Base-by-base conservation (phyloP, 2,888 invertebrate species). In the Melitaea athalia region DNA sequence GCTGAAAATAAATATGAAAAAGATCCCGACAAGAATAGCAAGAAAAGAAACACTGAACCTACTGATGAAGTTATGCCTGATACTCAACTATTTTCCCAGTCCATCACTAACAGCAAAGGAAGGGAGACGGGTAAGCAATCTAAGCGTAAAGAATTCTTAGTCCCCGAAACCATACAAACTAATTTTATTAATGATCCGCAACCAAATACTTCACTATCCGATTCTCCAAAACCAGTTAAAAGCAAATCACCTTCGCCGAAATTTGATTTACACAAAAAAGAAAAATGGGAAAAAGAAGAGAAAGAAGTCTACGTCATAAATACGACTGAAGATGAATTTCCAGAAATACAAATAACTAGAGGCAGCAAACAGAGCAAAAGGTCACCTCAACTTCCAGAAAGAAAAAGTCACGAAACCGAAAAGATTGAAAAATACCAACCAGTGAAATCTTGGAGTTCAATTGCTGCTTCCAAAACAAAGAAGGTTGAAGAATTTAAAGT, bases 381-480 rank as follows among this genome's bases (percentile, higher is more conserved):
- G 72, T 88, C 91, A 4, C 87, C 89, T 10, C 87, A 87, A 59
- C 80, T 84, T 5, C 68, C 72, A 10, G 81, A 75, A 24, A 80
- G 77, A 72, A 77, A 62, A 49, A 63, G 67, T 59, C 77, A 78
- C 52, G 77, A 75, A 11, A 64, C 15, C 55, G 85, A 85, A 60
- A 68, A 78, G 15, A 69, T 76, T 43, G 86, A 86, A 33, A 85
- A 85, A 3, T 3, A 24, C 24, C 24, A 24, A 72, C 87, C 86
- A 4, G 83, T 86, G 38, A 92, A 91, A 80, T 93, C 93, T 14
- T 94, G 94, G 94, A 94, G 93, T 77, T 91, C 91, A 59, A 89
- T 94, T 73, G 93, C 93, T 52, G 91, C 93, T 3, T 81, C 85
- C 17, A 88, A 85, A 76, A 85, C 78, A 49, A 81, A 84, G 70